These are phyloP conservation scores for Gymnorhina tibicen DNA, from an alignment of 2,113 vertebrate genomes.

Conservation along the genomic window DNA sequence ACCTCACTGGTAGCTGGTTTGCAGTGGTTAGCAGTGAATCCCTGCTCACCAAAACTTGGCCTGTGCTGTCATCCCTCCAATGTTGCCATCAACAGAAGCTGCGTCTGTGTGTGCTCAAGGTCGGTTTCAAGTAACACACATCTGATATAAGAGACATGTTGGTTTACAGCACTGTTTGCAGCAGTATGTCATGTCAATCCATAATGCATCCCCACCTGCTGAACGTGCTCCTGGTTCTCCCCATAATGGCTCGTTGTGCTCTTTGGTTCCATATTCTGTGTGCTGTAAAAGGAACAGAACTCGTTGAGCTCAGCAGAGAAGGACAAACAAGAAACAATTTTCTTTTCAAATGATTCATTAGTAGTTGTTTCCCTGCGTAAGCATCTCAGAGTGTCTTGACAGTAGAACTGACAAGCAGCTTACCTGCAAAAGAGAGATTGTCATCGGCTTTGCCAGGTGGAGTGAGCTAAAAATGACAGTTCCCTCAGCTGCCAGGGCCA, in stretches of 20 bases:
- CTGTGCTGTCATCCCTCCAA: background rate
- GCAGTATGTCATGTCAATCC: accelerated
- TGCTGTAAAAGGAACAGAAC: background rate
- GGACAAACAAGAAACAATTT: background rate
- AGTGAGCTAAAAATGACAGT: background rate
- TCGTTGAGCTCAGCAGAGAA: background rate
- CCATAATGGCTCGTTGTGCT: accelerated
- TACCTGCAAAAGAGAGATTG: background rate
- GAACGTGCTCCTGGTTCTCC: background rate
- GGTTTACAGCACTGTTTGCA: background rate
- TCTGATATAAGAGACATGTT: background rate
- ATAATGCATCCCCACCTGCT: background rate
- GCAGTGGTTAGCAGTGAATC: background rate
- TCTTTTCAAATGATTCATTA: background rate
- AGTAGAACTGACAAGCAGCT: background rate
- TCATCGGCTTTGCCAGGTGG: background rate
- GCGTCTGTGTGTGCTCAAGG: background rate
- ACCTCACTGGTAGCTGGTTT: background rate
- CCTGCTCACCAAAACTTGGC: background rate
- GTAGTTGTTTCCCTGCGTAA: background rate
- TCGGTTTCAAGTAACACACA: background rate
- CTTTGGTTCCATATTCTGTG: accelerated
- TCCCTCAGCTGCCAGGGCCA: background rate
- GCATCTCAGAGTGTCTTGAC: background rate
- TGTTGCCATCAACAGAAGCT: background rate